Evolutionary conservation across 1,140 invertebrate genomes (phyloP), one percentile per base, ranked within the genome.

Genomic region (Gryllus bimaculatus): DNA sequence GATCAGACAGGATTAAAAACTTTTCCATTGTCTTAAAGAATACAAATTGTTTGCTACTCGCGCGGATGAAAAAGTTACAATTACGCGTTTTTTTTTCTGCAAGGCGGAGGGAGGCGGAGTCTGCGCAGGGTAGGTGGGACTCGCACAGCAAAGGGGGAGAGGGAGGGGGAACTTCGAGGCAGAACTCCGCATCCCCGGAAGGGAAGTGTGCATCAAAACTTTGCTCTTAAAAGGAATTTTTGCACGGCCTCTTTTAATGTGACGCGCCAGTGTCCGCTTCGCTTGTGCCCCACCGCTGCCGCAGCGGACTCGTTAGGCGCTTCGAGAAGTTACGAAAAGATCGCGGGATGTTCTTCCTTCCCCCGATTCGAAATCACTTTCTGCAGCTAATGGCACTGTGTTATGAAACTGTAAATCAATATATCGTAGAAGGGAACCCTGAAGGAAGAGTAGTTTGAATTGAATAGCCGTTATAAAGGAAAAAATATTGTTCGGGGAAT

Each of bases 21-120:
- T 66, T 66, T 66, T 66, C 54, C 54, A 66, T 66, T 66, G 2
- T 66, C 54, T 18, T 66, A 66, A 66, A 66, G 54, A 66, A 66
- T 66, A 66, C 54, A 66, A 66, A 66, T 66, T 66, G 54, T 66
- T 66, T 66, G 54, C 54, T 66, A 66, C 54, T 66, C 18, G 54
- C 18, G 54, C 54, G 54, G 54, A 66, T 66, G 54, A 66, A 66
- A 66, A 66, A 66, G 54, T 66, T 66, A 66, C 54, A 66, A 66
- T 66, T 66, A 66, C 10, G 54, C 18, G 7, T 66, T 66, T 66
- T 66, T 66, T 7, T 66, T n/a, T n/a, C n/a, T n/a, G n/a, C n/a
- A n/a, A n/a, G n/a, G 54, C 18, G 7, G 18, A 7, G 2, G 18
- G 54, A 66, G 18, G 18, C 10, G 54, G 54, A 66, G 54, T 18